Evolutionary conservation across 1,140 invertebrate species (phyloP), one percentile per base, ranked within the genome.

Genomic region (Drosophila virilis): DNA sequence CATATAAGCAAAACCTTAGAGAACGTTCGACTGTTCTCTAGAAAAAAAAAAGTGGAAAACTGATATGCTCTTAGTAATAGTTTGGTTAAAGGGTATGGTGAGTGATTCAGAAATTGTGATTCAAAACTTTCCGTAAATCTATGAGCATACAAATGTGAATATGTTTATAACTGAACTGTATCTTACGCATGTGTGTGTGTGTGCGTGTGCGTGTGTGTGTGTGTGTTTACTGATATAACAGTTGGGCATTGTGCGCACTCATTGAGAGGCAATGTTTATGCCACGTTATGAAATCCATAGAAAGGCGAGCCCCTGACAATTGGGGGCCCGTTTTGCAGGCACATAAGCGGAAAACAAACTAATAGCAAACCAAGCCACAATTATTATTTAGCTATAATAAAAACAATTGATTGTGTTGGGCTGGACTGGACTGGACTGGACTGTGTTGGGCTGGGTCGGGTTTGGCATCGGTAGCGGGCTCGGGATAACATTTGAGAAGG

Each of bases 281-380:
- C 38, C 57, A 40, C 54, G 68, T 86, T 79, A 71, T 79, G 83
- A 88, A 88, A 86, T 82, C 37, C 55, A 59, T 59, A 55, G 74
- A 78, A 64, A 74, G 79, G 74, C 83, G 83, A 88, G 83, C 83
- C 83, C 68, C 72, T 70, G n/a, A 51, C 52, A 75, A 71, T 75
- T 60, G 76, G 78, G 62, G 79, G 82, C 79, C 17, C 72, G 82
- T 43, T 82, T 73, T 38, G 45, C 32, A 37, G 28, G 9, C 8
- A 13, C 17, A 46, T 13, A 48, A 82, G 65, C 40, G 57, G 50
- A 70, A 73, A 70, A 60, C 9, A 65, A 74, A 60, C 54, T 71
- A 77, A 70, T 46, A 60, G 50, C 51, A 48, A 64, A 43, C 51
- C 61, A 8, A 40, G 68, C 40, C 38, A 62, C 59, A 60, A 68